Conservation (phyloP, 2,113 vertebrate species). For the Sinocyclocheilus anshuiensis region DNA sequence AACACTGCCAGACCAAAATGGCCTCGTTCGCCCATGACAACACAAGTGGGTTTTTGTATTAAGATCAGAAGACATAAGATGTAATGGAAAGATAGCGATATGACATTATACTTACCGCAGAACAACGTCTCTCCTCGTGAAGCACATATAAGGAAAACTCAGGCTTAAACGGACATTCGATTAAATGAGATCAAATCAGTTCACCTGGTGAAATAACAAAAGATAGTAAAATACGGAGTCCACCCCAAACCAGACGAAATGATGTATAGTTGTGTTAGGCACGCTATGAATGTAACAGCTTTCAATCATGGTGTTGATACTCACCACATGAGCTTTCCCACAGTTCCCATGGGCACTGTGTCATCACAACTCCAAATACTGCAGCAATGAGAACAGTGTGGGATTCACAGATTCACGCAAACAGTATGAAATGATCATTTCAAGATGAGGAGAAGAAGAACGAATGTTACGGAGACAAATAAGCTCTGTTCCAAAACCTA, state of each 20-base stretch:
- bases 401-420: constrained; percentile 62
- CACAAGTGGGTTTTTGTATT: constrained; percentile 48
- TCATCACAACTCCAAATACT: constrained; percentile 52
- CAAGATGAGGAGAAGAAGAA: constrained; percentile 75
- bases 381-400: constrained; percentile 55
- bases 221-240: constrained; percentile 7
- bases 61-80: constrained; percentile 50
- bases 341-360: constrained; percentile 52
- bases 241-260: constrained; percentile 18
- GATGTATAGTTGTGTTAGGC: constrained; percentile 39
- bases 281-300: constrained; percentile 38
- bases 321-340: constrained; percentile 38
- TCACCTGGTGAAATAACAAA: constrained; percentile 41
- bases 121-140: constrained; percentile 10
- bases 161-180: constrained; percentile 15
- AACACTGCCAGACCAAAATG: constrained; percentile 57
- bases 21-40: constrained; percentile 46
- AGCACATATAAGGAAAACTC: not conserved
- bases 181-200: not conserved
- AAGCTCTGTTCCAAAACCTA: not conserved
- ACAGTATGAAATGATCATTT: constrained; percentile 78
- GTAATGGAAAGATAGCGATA: constrained; percentile 38
- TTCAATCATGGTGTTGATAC: constrained; percentile 36
- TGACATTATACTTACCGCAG: constrained; percentile 25
- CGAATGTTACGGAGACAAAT: constrained; percentile 61